Conservation (phyloP, 2,888 invertebrate genomes). For the Chromoteleia sp. region DNA sequence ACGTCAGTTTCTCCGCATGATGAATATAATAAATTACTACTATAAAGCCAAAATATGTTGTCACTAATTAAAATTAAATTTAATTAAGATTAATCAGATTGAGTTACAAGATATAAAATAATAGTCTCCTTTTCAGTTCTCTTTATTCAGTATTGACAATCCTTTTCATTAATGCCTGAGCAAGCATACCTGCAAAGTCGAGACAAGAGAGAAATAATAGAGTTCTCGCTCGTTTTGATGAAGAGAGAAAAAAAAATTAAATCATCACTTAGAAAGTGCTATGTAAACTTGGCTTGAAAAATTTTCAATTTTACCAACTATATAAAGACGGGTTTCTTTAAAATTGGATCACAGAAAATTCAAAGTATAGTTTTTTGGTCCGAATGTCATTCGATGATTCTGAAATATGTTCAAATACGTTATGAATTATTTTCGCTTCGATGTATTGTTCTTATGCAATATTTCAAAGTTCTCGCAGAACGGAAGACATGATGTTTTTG, state of each 20-base stretch:
- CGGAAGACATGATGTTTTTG: too few relatives aligned
- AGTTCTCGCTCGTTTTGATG: background rate
- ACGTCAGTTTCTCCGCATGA: slow-evolving; percentile 12
- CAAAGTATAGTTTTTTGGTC: background rate
- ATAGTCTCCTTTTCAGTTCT: background rate
- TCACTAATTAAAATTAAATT: background rate
- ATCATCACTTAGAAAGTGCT: slow-evolving; percentile 23
- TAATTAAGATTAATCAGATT: background rate
- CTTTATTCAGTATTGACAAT: slow-evolving; percentile 11
- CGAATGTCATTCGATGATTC: background rate
- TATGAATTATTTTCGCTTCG: too few relatives aligned
- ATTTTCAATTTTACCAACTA: background rate
- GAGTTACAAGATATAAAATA: slow-evolving; percentile 1
- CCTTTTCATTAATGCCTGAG: slow-evolving; percentile 18
- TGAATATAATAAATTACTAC: slow-evolving; percentile 33
- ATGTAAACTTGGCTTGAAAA: slow-evolving; percentile 3
- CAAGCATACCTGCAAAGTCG: slow-evolving; percentile 8
- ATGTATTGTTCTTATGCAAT: too few relatives aligned
- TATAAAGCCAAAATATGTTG: background rate
- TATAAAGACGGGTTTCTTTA: background rate
- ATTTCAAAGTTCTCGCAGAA: too few relatives aligned
- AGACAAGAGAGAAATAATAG: slow-evolving; percentile 21
- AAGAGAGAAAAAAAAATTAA: slow-evolving; percentile 9
- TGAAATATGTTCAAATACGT: background rate
- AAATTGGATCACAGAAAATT: background rate